These are phyloP conservation scores for Paguma larvata DNA, from an alignment of 2,797 vertebrate genomes.

Conservation along the genomic window DNA sequence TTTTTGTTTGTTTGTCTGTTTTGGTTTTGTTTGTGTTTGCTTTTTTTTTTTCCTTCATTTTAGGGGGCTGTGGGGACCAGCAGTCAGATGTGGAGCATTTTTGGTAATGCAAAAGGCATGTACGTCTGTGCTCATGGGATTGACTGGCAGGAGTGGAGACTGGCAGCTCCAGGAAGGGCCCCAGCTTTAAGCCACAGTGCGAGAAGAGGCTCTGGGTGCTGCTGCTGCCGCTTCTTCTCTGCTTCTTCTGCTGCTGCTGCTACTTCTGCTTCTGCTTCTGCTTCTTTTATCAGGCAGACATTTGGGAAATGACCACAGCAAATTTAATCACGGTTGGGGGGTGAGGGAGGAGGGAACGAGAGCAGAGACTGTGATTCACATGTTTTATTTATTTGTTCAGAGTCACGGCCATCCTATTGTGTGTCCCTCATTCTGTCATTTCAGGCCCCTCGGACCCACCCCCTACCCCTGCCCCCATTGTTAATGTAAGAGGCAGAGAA, in stretches of 20 bases:
- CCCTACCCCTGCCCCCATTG: conserved; percentile 86
- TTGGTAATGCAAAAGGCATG: conserved; percentile 84
- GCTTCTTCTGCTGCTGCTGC: conserved; percentile 15
- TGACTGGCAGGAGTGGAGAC: conserved; percentile 86
- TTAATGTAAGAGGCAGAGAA: conserved; percentile 82
- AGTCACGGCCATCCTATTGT: conserved; percentile 90
- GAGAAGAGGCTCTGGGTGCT: conserved; percentile 83
- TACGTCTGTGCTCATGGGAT: conserved; percentile 77
- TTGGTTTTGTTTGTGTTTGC: neutral
- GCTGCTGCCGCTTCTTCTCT: neutral
- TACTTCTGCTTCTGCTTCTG: neutral
- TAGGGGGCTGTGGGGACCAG: conserved; percentile 59
- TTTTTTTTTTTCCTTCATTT: conserved; percentile 55
- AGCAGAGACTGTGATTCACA: conserved; percentile 84
- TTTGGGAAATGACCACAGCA: conserved; percentile 91
- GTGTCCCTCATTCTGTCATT: conserved; percentile 86
- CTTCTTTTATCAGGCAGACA: conserved; percentile 82
- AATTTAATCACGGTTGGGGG: conserved; percentile 88
- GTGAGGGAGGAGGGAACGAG: conserved; percentile 77
- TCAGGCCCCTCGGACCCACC: conserved; percentile 84
- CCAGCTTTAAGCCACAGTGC: conserved; percentile 77
- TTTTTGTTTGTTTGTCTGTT: neutral
- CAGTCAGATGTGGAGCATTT: conserved; percentile 77
- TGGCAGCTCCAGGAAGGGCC: conserved; percentile 87
- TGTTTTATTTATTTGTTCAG: conserved; percentile 92